Evolutionary conservation across 1,140 invertebrate genomes (phyloP).

Genomic region (Drosophila bipectinata): DNA sequence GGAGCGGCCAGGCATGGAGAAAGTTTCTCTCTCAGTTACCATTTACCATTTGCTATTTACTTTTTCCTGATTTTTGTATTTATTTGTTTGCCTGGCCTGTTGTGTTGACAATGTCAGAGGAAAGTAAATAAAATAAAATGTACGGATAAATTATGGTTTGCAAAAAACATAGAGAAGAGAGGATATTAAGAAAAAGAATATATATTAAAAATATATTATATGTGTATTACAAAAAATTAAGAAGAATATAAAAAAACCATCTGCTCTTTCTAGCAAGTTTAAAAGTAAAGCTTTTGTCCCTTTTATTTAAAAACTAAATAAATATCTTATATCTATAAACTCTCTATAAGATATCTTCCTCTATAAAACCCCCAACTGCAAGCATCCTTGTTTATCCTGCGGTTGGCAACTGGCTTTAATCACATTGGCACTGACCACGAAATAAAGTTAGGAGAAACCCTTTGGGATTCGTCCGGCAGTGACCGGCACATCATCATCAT

Average conservation of each 20-base stretch:
- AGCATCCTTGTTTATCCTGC: not conserved
- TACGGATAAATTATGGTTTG: constrained; percentile 33
- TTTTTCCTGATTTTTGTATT: constrained; percentile 34
- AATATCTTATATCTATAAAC: too few species aligned
- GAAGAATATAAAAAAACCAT: too few species aligned
- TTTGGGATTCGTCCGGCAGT: constrained; percentile 18
- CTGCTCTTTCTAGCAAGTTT: too few species aligned
- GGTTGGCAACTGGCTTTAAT: not conserved
- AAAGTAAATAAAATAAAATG: constrained; percentile 54
- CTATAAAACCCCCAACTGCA: too few species aligned
- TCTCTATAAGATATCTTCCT: too few species aligned
- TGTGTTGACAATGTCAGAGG: constrained; percentile 48
- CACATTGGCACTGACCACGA: constrained; percentile 30
- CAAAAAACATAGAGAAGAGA: not conserved
- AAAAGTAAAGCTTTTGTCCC: too few species aligned
- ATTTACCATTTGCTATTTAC: constrained; percentile 32
- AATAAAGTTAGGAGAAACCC: constrained; percentile 19
- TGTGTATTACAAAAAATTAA: too few species aligned
- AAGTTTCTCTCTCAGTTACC: constrained; percentile 11
- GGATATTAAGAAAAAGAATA: too few species aligned
- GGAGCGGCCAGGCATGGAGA: not conserved
- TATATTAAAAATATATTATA: too few species aligned
- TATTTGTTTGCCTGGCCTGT: constrained; percentile 47
- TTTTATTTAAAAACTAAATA: too few species aligned
- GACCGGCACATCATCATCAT: constrained; percentile 6